Evolutionary conservation across 2,888 invertebrate species (phyloP), one percentile per base, ranked within the genome.

Genomic region (Aproaerema taeniolella): DNA sequence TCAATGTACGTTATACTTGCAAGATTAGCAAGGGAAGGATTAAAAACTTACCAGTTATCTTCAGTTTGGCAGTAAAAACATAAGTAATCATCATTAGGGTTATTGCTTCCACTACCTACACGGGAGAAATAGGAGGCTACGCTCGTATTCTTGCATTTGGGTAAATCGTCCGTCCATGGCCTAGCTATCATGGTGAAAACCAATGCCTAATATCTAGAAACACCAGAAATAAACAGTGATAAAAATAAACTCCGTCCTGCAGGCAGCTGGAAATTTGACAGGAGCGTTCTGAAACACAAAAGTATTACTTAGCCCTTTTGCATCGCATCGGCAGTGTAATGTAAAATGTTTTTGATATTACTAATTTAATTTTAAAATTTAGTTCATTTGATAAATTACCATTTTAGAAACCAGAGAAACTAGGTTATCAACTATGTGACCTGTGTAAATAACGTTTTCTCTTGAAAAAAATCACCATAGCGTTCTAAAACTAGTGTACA

Each of bases 101-200:
- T 75, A 0, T 64, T 55, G 45, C 67, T 73, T 1, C 75, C 72
- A 11, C 73, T 72, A 14, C 61, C 58, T 1, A 79, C 56, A 28
- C 76, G 65, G 0, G 83, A 80, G 14, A 95, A 93, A 72, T 91
- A 92, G 11, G 95, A 96, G 8, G 95, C 93, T 2, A 93, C 85
- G 71, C 93, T 93, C 2, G 95, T 93, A 53, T 92, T 90, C 58
- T 91, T 91, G 73, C 96, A 96, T 53, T 95, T 93, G 26, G 95
- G 94, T 46, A 96, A 79, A 70, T 95, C 95, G 68, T 96, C 96
- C 0, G 95, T 96, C 95, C 95, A 96, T 9, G 79, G 80, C 41
- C 80, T 65, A 1, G 82, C 83, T 50, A 83, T 85, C 87, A 87
- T 87, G 45, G 20, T 63, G 28, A 25, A 8, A 16, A 28, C 10